A percentile compares a stretch with the other conserved stretches of the same genome.
Evolutionary conservation across 2,797 vertebrate genomes (phyloP).

Genomic region (Myotis pilosus): DNA sequence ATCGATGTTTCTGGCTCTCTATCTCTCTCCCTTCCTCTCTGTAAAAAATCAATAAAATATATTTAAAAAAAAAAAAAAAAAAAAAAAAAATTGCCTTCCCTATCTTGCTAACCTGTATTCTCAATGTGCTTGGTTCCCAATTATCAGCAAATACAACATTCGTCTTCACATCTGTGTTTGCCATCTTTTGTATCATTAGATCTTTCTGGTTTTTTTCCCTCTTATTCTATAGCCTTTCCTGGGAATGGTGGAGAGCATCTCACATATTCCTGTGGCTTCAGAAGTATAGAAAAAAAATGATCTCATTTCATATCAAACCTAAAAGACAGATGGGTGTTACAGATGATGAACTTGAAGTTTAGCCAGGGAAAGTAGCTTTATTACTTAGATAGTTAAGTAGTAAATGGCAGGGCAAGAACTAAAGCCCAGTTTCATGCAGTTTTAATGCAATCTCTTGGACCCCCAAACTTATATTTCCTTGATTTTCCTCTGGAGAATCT

Average conservation of each 20-base stretch:
- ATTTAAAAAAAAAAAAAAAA: too few species aligned
- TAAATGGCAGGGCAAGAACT: background rate
- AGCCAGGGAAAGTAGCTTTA: background rate
- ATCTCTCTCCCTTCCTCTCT: too few species aligned
- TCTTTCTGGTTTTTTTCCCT: background rate
- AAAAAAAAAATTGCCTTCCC: background rate
- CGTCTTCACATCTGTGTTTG: background rate
- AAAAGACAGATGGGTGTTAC: background rate
- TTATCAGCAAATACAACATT: background rate
- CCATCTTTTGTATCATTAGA: background rate
- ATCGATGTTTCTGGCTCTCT: too few species aligned
- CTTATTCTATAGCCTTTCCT: background rate
- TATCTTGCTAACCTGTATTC: background rate
- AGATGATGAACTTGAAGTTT: background rate
- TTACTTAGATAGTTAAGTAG: background rate
- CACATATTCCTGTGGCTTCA: background rate
- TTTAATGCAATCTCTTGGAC: background rate
- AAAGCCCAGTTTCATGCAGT: background rate
- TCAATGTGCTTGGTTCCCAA: background rate
- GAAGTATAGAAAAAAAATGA: background rate
- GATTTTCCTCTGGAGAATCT: background rate
- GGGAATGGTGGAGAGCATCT: too few species aligned
- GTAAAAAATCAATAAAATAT: too few species aligned
- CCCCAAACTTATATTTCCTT: background rate
- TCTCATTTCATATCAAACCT: background rate